These are phyloP conservation scores for Fragum fragum DNA, from an alignment of 2,888 invertebrate species.

Conservation along the genomic window DNA sequence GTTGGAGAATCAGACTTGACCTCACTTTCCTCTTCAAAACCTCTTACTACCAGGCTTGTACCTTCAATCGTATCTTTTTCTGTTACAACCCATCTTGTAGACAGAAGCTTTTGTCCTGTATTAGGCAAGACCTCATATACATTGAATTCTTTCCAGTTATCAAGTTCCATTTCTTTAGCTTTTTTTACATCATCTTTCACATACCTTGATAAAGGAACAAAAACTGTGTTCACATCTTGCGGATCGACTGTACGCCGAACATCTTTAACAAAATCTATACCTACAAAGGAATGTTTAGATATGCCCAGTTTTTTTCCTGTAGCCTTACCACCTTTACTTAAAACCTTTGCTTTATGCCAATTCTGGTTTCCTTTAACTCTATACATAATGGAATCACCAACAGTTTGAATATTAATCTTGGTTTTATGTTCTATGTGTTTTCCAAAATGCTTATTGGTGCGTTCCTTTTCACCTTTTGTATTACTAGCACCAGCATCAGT, in stretches of 20 bases:
- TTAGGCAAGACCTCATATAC: slow-evolving; percentile 36
- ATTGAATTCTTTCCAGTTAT: slow-evolving; percentile 43
- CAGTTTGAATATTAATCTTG: slow-evolving; percentile 26
- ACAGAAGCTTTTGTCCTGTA: slow-evolving; percentile 47
- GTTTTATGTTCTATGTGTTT: neutral
- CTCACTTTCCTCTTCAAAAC: slow-evolving; percentile 51
- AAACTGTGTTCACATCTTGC: slow-evolving; percentile 32
- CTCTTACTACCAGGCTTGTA: slow-evolving; percentile 50
- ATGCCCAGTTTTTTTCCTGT: slow-evolving; percentile 48
- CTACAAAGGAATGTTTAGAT: slow-evolving; percentile 10
- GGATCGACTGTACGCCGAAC: slow-evolving; percentile 23
- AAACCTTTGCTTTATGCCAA: slow-evolving; percentile 42
- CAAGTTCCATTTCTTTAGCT: slow-evolving; percentile 47
- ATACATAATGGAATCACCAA: slow-evolving; percentile 34
- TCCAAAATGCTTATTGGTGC: neutral
- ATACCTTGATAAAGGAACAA: slow-evolving; percentile 35
- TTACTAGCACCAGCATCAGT: neutral
- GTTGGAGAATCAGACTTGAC: slow-evolving; percentile 54
- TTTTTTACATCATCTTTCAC: slow-evolving; percentile 33
- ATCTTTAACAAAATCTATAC: slow-evolving; percentile 46
- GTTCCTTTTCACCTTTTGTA: neutral
- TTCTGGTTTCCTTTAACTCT: slow-evolving; percentile 2
- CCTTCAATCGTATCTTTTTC: slow-evolving; percentile 34
- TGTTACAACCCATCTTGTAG: slow-evolving; percentile 51
- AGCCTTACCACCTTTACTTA: slow-evolving; percentile 48